Conservation (phyloP, 2,888 invertebrate species). For the Blastobasis adustella region DNA sequence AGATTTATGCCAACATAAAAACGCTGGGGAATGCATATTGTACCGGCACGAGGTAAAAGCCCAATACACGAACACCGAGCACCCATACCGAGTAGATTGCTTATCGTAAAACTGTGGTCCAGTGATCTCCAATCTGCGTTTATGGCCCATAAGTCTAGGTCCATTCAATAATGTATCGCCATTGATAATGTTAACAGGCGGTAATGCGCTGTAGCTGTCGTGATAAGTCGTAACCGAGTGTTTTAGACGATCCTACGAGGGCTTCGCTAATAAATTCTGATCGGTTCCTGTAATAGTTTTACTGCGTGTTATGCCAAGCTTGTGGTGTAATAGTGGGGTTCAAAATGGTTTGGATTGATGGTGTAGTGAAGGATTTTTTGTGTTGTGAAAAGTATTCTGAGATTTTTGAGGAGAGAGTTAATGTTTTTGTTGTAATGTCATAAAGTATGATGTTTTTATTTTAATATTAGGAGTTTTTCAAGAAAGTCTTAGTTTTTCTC, state of each 20-base stretch:
- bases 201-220: conserved; percentile 32
- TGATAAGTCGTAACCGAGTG: conserved; percentile 28
- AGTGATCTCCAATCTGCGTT: conserved; percentile 68
- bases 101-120: conserved; percentile 65
- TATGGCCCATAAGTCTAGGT: conserved; percentile 52
- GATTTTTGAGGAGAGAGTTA: too few species aligned
- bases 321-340: too few species aligned
- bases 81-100: conserved; percentile 56
- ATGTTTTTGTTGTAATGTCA: too few species aligned
- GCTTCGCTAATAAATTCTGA: not conserved
- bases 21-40: conserved; percentile 62
- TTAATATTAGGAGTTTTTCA: too few species aligned
- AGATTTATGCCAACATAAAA: conserved; percentile 64
- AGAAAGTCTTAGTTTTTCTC: too few species aligned
- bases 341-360: too few species aligned
- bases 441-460: too few species aligned
- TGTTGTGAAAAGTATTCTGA: too few species aligned
- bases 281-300: not conserved
- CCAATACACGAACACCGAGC: conserved; percentile 35
- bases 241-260: conserved; percentile 9
- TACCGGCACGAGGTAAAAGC: conserved; percentile 37
- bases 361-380: too few species aligned
- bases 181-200: conserved; percentile 60
- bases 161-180: conserved; percentile 58
- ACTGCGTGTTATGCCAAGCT: not conserved